Base-by-base conservation (phyloP, 2,113 vertebrate genomes). In the Lagenorhynchus albirostris region DNA sequence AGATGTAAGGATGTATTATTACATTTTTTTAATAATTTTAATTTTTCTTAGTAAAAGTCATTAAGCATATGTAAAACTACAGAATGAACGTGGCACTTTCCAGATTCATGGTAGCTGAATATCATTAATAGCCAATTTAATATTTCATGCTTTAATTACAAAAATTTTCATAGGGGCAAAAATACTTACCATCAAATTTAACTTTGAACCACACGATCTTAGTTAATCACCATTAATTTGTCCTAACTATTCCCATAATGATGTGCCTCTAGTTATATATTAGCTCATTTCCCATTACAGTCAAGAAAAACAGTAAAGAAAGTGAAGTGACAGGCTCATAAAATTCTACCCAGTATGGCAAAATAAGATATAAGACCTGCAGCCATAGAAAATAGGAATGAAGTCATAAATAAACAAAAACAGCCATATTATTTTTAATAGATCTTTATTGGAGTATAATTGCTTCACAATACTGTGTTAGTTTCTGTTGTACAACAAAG, bases 181-280 rank as follows among this genome's bases (percentile, higher is more conserved):
- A 93, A 76, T 81, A 5, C 6, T 62, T 95, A 7, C 36, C 68
- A 97, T 68, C 86, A 96, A 96, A 97, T 44, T 92, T 94, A 97
- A 97, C 20, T 97, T 97, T 83, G 94, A 98, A 23, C 31, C 76
- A 88, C 76, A 63, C 8, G 20, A 91, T 96, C 95, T 96, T 89
- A 97, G 53, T 62, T 96, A 97, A 97, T 93, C 96, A 97, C 95
- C 83, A 94, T 95, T 95, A 73, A 96, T 89, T 71, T 83, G 13
- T 94, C 94, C 44, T 97, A 76, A 95, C 93, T 97, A 93, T 97
- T 98, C 70, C 94, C 65, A 71, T 98, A 98, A 95, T 91, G 58
- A 86, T 87, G 63, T 55, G 89, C 73, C 74, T 89, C 91, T 81
- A 94, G 73, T 38, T 97, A 47, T 50, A 71, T 91, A 94, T 62